These are phyloP conservation scores for Papilio helenus DNA, from an alignment of 1,140 invertebrate genomes.

Conservation along the genomic window DNA sequence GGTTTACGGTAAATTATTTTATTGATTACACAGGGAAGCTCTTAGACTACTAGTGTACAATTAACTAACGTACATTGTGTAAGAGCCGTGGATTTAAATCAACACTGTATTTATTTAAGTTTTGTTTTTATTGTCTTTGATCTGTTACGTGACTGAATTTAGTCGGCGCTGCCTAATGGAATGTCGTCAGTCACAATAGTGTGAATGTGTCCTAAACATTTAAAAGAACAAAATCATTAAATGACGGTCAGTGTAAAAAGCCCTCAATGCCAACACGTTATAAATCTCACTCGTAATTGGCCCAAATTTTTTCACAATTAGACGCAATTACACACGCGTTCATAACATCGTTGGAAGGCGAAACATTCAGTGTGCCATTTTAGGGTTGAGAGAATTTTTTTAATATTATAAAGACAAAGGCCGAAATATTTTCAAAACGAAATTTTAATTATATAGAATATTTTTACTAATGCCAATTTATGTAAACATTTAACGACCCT, in stretches of 20 bases:
- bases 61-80: background rate
- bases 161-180: background rate
- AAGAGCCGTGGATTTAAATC: background rate
- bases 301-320: conserved; percentile 37
- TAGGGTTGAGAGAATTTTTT: background rate
- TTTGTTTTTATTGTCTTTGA: background rate
- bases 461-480: background rate
- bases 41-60: background rate
- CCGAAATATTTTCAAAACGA: background rate
- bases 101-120: background rate
- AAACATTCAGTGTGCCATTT: conserved; percentile 1
- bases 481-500: no score
- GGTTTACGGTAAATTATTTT: conserved; percentile 32
- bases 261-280: conserved; percentile 35
- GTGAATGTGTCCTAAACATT: conserved; percentile 21
- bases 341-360: conserved; percentile 6
- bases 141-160: background rate
- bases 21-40: conserved; percentile 27
- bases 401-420: background rate
- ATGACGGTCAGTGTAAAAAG: conserved; percentile 25
- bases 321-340: conserved; percentile 34
- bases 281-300: conserved; percentile 40
- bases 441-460: background rate
- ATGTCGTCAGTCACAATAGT: conserved; percentile 4
- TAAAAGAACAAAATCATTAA: conserved; percentile 20